These are phyloP conservation scores for Ochotona curzoniae DNA, from an alignment of 2,113 vertebrate genomes.

Conservation along the genomic window DNA sequence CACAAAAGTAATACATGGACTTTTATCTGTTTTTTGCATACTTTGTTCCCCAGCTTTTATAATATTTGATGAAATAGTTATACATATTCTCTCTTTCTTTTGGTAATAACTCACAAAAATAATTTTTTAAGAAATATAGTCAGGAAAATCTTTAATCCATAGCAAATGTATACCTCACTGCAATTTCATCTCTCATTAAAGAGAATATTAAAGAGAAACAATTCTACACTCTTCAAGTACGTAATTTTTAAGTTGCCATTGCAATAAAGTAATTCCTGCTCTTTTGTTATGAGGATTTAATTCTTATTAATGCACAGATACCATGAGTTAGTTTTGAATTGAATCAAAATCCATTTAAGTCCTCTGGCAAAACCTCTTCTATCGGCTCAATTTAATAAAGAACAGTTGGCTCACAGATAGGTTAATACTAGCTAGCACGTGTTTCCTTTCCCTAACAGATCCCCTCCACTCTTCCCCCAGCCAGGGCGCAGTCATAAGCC, in stretches of 20 bases:
- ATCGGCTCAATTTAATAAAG: slow-evolving; percentile 3
- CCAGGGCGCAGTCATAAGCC: not conserved
- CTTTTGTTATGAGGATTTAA: not conserved
- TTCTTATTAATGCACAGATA: slow-evolving; percentile 36
- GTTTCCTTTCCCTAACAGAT: not conserved
- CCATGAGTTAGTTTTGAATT: slow-evolving; percentile 20
- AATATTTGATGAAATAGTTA: not conserved
- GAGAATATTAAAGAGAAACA: not conserved
- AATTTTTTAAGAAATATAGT: not conserved
- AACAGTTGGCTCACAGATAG: slow-evolving; percentile 22
- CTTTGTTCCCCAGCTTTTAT: not conserved
- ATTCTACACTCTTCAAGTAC: not conserved
- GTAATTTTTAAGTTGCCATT: not conserved
- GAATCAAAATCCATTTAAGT: not conserved
- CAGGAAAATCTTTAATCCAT: not conserved
- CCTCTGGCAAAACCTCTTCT: not conserved
- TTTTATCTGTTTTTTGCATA: not conserved
- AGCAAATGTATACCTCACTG: not conserved
- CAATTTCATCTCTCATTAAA: not conserved
- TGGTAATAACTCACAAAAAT: not conserved
- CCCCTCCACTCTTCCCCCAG: not conserved
- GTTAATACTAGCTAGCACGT: not conserved
- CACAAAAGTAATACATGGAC: not conserved
- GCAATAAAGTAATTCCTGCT: not conserved
- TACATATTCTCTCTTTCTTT: not conserved